These are phyloP conservation scores for Ethmia dodecea DNA, from an alignment of 2,888 invertebrate species.

Conservation along the genomic window DNA sequence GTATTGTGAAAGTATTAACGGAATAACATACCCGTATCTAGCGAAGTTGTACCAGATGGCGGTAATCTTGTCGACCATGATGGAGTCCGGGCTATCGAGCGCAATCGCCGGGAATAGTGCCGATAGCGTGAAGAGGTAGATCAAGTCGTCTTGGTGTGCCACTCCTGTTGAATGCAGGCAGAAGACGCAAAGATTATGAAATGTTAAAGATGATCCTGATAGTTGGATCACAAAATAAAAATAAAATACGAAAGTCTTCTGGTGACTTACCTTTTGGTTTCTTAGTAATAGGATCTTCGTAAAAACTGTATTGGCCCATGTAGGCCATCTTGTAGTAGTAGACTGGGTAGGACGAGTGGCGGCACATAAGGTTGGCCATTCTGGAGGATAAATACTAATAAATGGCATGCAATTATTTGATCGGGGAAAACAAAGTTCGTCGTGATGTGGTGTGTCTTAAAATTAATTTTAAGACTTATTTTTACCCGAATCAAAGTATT, in stretches of 20 bases:
- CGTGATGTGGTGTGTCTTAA: too few relatives aligned
- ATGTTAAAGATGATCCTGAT: too few relatives aligned
- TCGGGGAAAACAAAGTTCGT: too few relatives aligned
- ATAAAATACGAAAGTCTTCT: too few relatives aligned
- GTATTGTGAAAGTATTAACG: too few relatives aligned
- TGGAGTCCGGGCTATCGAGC: constrained; percentile 44
- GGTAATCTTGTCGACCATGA: constrained; percentile 58
- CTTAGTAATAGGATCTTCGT: constrained; percentile 69
- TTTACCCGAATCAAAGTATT: too few relatives aligned
- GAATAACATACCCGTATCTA: constrained; percentile 66
- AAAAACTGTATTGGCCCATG: constrained; percentile 78
- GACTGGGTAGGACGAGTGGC: constrained; percentile 71
- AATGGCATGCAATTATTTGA: too few relatives aligned
- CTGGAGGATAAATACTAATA: constrained; percentile 36
- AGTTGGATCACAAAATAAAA: too few relatives aligned
- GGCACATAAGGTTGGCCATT: constrained; percentile 77
- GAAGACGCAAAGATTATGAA: too few relatives aligned
- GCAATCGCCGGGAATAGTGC: constrained; percentile 53
- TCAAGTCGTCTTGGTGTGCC: constrained; percentile 66
- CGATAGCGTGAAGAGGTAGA: constrained; percentile 63
- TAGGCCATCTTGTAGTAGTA: constrained; percentile 81
- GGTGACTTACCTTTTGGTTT: constrained; percentile 61
- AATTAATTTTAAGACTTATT: too few relatives aligned
- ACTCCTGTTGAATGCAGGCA: constrained; percentile 42
- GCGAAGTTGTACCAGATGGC: constrained; percentile 67